A percentile compares a stretch with the other conserved stretches of the same genome.
phyloP scores from a whole-genome alignment of 2,113 vertebrate species.

The Myotis davidii region DNA sequence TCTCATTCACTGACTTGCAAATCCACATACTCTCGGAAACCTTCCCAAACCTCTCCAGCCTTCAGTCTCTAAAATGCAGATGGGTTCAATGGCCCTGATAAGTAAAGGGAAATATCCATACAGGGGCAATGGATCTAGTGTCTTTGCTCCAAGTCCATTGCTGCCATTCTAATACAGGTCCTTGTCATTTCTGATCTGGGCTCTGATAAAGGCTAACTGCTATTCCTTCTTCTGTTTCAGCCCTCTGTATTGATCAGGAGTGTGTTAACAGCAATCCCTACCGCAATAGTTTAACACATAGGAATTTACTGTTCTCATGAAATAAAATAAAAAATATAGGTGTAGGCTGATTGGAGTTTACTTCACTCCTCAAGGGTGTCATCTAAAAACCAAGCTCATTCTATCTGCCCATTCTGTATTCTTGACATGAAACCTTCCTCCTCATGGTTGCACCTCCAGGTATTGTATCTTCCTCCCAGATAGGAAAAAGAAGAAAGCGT shows the following conservation, averaged over 20 bases:
- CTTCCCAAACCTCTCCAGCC: background rate
- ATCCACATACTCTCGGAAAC: background rate
- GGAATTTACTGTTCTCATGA: background rate
- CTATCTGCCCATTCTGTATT: background rate
- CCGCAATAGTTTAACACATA: background rate
- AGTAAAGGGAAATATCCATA: background rate
- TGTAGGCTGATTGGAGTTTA: background rate
- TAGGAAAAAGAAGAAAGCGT: background rate
- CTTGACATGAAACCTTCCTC: background rate
- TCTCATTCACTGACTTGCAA: background rate
- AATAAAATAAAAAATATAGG: background rate
- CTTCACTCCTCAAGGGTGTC: background rate
- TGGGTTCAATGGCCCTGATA: background rate
- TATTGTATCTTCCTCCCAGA: background rate
- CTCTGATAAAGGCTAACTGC: background rate
- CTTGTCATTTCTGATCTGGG: background rate
- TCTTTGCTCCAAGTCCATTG: background rate
- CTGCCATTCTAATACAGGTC: background rate
- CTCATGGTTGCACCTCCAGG: background rate
- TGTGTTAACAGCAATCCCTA: background rate
- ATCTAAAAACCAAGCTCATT: constrained; percentile 8
- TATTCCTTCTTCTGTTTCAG: background rate
- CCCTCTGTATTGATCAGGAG: background rate
- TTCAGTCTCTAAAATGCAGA: background rate
- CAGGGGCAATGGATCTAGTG: background rate